phyloP scores from a whole-genome alignment of 2,888 invertebrate species.

The Trichacis sp. region DNA sequence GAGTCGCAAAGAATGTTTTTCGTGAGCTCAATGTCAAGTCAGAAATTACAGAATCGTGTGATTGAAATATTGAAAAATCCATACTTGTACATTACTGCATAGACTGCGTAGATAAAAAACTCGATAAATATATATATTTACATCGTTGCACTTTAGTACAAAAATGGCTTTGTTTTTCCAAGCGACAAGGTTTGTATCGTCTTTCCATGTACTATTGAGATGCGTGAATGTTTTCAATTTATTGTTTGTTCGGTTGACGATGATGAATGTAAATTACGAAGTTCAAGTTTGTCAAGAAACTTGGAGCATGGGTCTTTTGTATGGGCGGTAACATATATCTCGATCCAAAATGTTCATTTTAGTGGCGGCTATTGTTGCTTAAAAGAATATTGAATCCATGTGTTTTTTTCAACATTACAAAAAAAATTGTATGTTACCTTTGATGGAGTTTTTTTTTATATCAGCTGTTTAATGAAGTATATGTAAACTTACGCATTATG shows the following conservation, averaged over 20 bases:
- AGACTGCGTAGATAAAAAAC: conserved; percentile 61
- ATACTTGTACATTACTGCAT: conserved; percentile 58
- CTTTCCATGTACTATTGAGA: conserved; percentile 55
- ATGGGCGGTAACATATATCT: neutral
- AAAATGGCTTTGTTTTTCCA: conserved; percentile 60
- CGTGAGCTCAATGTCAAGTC: too few relatives aligned
- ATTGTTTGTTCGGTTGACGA: conserved; percentile 23
- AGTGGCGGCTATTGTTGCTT: neutral
- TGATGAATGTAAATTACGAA: neutral
- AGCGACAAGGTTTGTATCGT: conserved; percentile 58
- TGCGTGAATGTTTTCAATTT: conserved; percentile 57
- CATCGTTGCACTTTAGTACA: conserved; percentile 68
- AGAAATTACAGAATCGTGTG: too few relatives aligned
- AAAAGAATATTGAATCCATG: neutral
- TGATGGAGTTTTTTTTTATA: neutral
- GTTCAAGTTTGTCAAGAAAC: neutral
- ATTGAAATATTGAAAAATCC: too few relatives aligned
- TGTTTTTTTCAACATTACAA: too few relatives aligned
- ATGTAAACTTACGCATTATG: neutral
- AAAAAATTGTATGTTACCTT: too few relatives aligned
- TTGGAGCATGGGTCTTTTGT: neutral
- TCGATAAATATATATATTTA: conserved; percentile 52
- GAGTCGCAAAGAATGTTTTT: too few relatives aligned
- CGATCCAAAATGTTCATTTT: neutral
- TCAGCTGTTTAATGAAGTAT: neutral